Evolutionary conservation across 2,113 vertebrate genomes (phyloP).

Genomic region (Cephalopterus ornatus): DNA sequence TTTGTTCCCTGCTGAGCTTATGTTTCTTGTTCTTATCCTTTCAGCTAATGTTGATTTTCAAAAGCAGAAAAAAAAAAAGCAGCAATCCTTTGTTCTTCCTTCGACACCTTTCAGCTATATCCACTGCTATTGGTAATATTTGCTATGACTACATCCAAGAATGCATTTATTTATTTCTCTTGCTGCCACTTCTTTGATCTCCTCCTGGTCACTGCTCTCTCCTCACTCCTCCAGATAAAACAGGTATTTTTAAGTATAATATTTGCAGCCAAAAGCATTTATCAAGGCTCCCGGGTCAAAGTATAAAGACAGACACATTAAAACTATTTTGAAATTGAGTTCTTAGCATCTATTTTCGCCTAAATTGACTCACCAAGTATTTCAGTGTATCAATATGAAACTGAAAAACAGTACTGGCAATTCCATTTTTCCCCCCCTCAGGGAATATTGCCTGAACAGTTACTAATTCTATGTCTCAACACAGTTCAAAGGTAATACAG

Average conservation of each 20-base stretch:
- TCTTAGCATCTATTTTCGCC: neutral
- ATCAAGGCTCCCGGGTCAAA: neutral
- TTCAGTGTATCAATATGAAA: neutral
- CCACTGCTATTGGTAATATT: neutral
- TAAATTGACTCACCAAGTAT: neutral
- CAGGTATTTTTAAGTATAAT: neutral
- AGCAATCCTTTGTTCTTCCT: neutral
- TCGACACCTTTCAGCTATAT: neutral
- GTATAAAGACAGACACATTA: neutral
- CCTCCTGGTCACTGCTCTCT: neutral
- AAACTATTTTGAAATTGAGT: neutral
- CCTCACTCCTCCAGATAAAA: neutral
- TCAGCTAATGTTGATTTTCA: neutral
- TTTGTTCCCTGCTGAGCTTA: neutral
- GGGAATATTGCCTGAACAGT: neutral
- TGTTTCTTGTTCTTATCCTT: neutral
- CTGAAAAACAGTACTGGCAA: neutral
- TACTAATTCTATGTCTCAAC: neutral
- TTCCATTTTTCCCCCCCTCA: fast-evolving
- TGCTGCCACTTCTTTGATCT: neutral
- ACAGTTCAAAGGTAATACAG: neutral
- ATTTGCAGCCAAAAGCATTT: neutral
- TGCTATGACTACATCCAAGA: neutral
- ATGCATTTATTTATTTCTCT: neutral
- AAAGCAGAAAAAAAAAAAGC: neutral